phyloP scores from a whole-genome alignment of 2,888 invertebrate genomes.

The Meta bourneti region DNA sequence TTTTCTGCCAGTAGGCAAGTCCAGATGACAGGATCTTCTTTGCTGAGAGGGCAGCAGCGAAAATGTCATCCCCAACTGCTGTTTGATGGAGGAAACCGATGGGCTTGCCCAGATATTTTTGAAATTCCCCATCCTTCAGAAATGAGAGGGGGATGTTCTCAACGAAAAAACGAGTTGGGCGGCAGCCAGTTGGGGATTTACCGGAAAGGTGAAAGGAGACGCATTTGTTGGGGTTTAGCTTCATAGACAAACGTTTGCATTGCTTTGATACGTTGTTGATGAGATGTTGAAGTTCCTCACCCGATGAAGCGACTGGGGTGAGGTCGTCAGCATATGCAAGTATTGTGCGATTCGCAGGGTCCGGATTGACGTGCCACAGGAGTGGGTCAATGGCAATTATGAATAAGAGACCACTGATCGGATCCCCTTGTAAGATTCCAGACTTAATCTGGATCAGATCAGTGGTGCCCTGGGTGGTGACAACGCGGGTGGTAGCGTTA shows the following conservation, averaged over 20 bases:
- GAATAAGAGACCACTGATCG: slow-evolving; percentile 80
- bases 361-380: slow-evolving; percentile 19
- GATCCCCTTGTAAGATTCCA: slow-evolving; percentile 80
- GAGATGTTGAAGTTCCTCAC: slow-evolving; percentile 59
- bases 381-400: slow-evolving; percentile 79
- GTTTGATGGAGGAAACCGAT: background rate
- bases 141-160: background rate
- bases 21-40: background rate
- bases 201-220: background rate
- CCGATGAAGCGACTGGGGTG: slow-evolving; percentile 68
- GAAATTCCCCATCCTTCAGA: background rate
- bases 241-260: background rate
- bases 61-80: too few relatives aligned
- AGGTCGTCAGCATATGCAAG: slow-evolving; percentile 78
- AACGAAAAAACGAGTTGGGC: background rate
- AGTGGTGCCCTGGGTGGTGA: slow-evolving; percentile 73
- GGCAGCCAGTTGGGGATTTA: background rate
- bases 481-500: slow-evolving; percentile 76
- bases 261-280: background rate
- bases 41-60: background rate
- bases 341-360: background rate
- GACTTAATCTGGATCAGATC: slow-evolving; percentile 75
- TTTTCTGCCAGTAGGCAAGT: slow-evolving; percentile 3
- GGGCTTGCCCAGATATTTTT: background rate
- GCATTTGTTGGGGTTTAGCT: background rate